Base-by-base conservation (phyloP, 2,113 vertebrate genomes). In the Hippoglossus stenolepis region DNA sequence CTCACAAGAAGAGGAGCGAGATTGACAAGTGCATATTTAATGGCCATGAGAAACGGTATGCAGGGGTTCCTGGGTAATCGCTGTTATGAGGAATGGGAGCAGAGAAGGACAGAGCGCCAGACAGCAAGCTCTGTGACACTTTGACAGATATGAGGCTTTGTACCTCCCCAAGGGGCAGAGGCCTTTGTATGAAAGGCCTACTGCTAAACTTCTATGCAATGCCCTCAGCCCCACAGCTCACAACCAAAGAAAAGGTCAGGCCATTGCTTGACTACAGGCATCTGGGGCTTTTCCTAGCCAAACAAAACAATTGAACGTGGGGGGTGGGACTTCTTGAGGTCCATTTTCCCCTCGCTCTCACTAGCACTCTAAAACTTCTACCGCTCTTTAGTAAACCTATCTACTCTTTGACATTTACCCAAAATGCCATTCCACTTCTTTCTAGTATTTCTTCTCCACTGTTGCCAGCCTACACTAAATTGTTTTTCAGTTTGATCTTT, bases 141-240 rank as follows among this genome's bases (percentile, higher is more conserved):
- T 87, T 91, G 93, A 93, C 92, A 91, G 91, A 93, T 93, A 90
- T 89, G 91, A 61, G 70, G 79, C 84, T 83, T 79, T 83, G 83
- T 80, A 64, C 75, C 82, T 84, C 87, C 65, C 83, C 51, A 66
- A 79, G 69, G 56, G 63, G 73, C 71, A 75, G 59, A 87, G 78
- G 65, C 57, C 14, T 75, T 80, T 66, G 73, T 83, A 92, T 86
- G 77, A 79, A 89, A 88, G 78, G 51, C 56, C 79, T 47, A 65
- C 73, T 56, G 78, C 82, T 82, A 84, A 85, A 89, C 88, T 73
- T 79, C 77, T 82, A 85, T 62, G 75, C 70, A 56, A 70, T 73
- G 69, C 84, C 85, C 85, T 83, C 70, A 77, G 79, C 77, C 88
- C 75, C 38, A 61, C 79, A 74, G 80, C 83, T 83, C 73, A 62